Evolutionary conservation across 2,888 invertebrate species (phyloP).

Genomic region (Callinectes sapidus): DNA sequence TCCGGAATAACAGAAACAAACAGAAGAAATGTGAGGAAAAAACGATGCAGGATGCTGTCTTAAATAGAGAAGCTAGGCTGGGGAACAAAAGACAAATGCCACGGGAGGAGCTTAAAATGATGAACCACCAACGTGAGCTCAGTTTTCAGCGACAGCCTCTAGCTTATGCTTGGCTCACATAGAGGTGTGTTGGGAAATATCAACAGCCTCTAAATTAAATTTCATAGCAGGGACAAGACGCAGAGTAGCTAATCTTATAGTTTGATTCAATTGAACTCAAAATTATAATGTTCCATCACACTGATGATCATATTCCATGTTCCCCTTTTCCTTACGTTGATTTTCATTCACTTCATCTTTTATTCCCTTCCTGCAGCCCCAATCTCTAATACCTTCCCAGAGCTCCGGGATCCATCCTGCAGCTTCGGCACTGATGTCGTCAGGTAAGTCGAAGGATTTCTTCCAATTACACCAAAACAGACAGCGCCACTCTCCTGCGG

Average conservation of each 20-base stretch:
- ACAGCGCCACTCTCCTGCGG: conserved; percentile 51
- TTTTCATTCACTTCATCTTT: not conserved
- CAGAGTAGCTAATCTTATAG: not conserved
- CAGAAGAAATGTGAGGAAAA: not conserved
- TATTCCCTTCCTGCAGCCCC: not conserved
- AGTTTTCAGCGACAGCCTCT: not conserved
- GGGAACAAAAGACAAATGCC: not conserved
- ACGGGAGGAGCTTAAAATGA: not conserved
- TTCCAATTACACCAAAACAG: conserved; percentile 54
- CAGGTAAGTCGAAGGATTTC: conserved; percentile 47
- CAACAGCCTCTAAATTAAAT: not conserved
- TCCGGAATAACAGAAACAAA: not conserved
- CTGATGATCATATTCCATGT: not conserved
- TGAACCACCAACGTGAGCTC: conserved; percentile 5
- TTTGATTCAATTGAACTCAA: not conserved
- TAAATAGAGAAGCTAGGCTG: not conserved
- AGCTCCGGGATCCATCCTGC: not conserved
- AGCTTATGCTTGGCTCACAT: not conserved
- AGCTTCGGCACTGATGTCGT: conserved; percentile 48
- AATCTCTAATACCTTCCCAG: not conserved
- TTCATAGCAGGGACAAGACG: not conserved
- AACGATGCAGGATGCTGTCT: not conserved
- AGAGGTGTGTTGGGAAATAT: not conserved
- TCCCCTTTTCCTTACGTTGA: not conserved
- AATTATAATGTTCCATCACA: not conserved